A percentile compares a stretch with the other conserved stretches of the same genome.
phyloP scores from a whole-genome alignment of 2,113 vertebrate genomes.

The Procavia capensis region DNA sequence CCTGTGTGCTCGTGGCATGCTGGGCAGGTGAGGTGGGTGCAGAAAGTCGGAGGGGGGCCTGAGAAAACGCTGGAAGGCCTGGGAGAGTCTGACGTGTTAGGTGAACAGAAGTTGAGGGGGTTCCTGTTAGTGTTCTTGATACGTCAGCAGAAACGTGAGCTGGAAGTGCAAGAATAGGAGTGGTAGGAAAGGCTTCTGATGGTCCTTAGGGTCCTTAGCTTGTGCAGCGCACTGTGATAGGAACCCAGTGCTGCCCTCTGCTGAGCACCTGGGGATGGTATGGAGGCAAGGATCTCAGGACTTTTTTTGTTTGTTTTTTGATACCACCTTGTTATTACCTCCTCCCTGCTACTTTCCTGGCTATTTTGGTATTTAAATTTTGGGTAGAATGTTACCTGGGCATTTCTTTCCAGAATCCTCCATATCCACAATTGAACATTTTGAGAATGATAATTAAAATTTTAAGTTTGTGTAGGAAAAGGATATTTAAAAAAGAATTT shows the following conservation, averaged over 20 bases:
- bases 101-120: neutral
- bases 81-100: neutral
- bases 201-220: neutral
- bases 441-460: constrained; percentile 39
- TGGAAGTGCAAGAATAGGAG: neutral
- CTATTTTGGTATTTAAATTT: constrained; percentile 25
- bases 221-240: neutral
- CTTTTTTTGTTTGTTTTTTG: neutral
- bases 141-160: constrained; percentile 34
- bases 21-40: neutral
- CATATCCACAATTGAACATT: constrained; percentile 3
- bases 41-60: constrained; percentile 21
- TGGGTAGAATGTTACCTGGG: neutral
- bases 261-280: neutral
- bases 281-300: neutral
- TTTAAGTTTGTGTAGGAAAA: constrained; percentile 51
- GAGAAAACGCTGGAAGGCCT: neutral
- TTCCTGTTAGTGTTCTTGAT: neutral
- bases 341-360: neutral
- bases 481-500: neutral
- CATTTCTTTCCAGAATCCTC: constrained; percentile 5
- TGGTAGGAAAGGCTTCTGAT: neutral
- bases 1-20: neutral
- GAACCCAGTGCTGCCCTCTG: neutral
- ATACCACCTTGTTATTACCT: neutral